Base-by-base conservation (phyloP, 2,888 invertebrate species). In the Crepidodera aurea region DNA sequence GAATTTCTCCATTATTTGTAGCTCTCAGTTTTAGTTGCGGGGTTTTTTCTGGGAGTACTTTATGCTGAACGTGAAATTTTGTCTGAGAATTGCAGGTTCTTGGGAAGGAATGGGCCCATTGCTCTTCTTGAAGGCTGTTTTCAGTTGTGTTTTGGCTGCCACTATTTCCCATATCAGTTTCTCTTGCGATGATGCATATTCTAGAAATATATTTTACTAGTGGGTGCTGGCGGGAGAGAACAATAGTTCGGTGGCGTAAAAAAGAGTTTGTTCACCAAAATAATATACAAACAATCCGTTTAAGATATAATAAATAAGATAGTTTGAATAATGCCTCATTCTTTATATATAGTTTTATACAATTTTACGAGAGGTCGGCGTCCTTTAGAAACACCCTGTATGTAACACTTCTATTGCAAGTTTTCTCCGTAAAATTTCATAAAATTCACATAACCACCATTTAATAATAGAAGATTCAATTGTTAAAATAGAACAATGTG, bases 1-100 rank as follows among this genome's bases (percentile, higher is more conserved):
- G 82, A 75, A 93, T 92, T 73, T 88, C 89, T 51, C 93, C 93
- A 81, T 94, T 93, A 79, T 92, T 89, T 1, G 93, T 93, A 60
- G 88, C 87, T 65, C 92, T 87, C 56, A 94, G 82, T 67, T 87
- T 85, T 68, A 89, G 88, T 7, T 74, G 69, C 1, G 75, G 69
- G 60, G 88, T 87, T 72, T 86, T 86, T 63, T 89, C 87, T 6
- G 92, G 92, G 25, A 92, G 83, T 59, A 92, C 91, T 70, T 79
- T 81, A 29, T 74, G 69, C 51, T 78, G 78, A 40, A 70, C 70
- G 32, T 70, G 53, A 13, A 54, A 51, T 51, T 62, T 63, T 29
- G 50, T 7, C 27, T 53, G 60, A 13, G 62, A 34, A 15, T 74
- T 71, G 57, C 74, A 76, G 0, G 70, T 72, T 68, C 74, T 73